phyloP scores from a whole-genome alignment of 2,113 vertebrate genomes.

The Chaetura pelagica region DNA sequence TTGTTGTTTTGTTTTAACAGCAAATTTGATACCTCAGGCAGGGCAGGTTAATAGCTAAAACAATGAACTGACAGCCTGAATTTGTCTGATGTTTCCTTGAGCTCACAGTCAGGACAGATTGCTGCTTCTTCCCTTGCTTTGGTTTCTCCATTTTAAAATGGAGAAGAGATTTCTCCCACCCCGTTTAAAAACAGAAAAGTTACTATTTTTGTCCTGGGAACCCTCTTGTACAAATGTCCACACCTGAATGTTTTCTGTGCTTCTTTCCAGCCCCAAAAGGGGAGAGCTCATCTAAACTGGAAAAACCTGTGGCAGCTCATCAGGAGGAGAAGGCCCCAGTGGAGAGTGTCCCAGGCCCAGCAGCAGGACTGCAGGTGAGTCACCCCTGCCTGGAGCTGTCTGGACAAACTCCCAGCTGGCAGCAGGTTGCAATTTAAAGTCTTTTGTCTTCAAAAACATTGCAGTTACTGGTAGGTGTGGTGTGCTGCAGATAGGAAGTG shows the following conservation, averaged over 20 bases:
- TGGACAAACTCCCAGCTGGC: neutral
- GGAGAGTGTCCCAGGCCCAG: neutral
- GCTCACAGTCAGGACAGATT: neutral
- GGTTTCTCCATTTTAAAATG: neutral
- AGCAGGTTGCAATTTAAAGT: neutral
- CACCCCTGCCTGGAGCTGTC: neutral
- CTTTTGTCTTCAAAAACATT: neutral
- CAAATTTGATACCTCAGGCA: neutral
- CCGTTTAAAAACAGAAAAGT: neutral
- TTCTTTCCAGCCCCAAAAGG: conserved; percentile 25
- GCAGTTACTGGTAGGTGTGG: neutral
- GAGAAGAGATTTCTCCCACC: no score
- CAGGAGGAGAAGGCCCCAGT: neutral
- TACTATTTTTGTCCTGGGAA: neutral
- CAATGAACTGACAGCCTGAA: neutral
- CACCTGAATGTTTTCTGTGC: neutral
- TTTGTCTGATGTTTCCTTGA: neutral
- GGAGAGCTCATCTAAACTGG: neutral
- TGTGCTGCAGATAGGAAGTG: neutral
- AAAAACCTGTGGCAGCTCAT: conserved; percentile 24
- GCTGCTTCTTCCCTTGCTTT: neutral
- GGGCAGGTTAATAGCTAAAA: neutral
- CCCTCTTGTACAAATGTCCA: neutral
- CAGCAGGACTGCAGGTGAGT: conserved; percentile 56
- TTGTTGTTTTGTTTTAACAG: neutral